These are phyloP conservation scores for Lasioglossum zephyrum DNA, from an alignment of 2,888 invertebrate genomes.

Conservation along the genomic window DNA sequence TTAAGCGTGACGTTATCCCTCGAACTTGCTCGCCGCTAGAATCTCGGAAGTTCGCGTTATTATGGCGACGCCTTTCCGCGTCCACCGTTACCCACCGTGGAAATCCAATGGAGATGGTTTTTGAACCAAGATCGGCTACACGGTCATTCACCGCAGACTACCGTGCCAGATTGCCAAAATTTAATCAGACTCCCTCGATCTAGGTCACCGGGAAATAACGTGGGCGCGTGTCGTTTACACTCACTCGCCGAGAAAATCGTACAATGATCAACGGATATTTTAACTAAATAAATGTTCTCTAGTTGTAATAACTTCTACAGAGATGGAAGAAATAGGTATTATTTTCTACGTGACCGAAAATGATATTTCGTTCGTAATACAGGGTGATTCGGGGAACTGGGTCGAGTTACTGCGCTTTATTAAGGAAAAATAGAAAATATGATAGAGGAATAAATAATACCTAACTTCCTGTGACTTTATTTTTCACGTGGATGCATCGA, in stretches of 20 bases:
- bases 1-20: conserved; percentile 46
- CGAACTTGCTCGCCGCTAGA: conserved; percentile 32
- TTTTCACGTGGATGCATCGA: no score
- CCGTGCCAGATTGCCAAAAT: conserved; percentile 6
- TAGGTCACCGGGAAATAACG: neutral
- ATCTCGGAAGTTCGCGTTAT: conserved; percentile 30
- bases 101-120: neutral
- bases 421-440: no score
- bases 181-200: neutral
- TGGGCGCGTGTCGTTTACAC: neutral
- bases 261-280: neutral
- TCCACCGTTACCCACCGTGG: neutral
- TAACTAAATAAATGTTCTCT: no score
- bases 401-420: no score
- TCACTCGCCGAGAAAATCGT: neutral
- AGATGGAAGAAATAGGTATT: no score
- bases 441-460: no score
- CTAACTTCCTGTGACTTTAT: no score
- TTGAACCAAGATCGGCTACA: conserved; percentile 22
- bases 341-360: no score
- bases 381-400: no score
- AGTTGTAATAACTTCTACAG: no score
- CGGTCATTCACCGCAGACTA: conserved; percentile 17
- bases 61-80: neutral
- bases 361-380: no score